Conservation (phyloP, 2,888 invertebrate genomes). For the Bimastos eiseni region DNA sequence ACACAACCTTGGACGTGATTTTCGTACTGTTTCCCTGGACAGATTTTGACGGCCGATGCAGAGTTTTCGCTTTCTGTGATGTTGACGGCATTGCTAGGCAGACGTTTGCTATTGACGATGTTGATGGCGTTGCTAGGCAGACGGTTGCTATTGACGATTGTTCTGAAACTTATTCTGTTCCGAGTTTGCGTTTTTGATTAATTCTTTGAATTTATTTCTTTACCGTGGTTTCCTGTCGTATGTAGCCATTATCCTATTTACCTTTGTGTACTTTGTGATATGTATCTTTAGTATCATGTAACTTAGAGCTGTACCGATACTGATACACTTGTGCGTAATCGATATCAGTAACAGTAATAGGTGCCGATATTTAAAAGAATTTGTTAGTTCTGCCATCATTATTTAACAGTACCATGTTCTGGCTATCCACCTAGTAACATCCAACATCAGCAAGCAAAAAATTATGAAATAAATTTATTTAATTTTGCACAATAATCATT, state of each 20-base stretch:
- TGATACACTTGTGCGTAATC: too few relatives aligned
- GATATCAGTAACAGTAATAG: too few relatives aligned
- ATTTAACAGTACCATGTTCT: too few relatives aligned
- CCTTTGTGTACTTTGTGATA: not conserved
- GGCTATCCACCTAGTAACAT: too few relatives aligned
- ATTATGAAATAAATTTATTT: too few relatives aligned
- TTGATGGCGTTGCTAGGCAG: constrained; percentile 13
- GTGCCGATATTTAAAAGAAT: too few relatives aligned
- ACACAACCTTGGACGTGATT: not conserved
- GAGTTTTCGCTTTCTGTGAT: constrained; percentile 2
- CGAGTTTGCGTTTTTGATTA: not conserved
- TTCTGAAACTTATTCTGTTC: not conserved
- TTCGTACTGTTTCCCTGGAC: not conserved
- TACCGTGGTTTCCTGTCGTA: not conserved
- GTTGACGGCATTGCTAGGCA: constrained; percentile 13
- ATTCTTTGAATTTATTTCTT: not conserved
- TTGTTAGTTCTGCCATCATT: too few relatives aligned
- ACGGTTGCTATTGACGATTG: constrained; percentile 2
- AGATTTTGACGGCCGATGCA: not conserved
- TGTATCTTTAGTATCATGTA: not conserved
- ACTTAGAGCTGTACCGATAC: too few relatives aligned
- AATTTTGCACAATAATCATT: too few relatives aligned
- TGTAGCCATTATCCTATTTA: not conserved
- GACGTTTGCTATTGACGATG: not conserved
- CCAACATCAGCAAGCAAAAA: too few relatives aligned